Base-by-base conservation (phyloP, 2,113 vertebrate genomes). In the Chloroceryle aenea region DNA sequence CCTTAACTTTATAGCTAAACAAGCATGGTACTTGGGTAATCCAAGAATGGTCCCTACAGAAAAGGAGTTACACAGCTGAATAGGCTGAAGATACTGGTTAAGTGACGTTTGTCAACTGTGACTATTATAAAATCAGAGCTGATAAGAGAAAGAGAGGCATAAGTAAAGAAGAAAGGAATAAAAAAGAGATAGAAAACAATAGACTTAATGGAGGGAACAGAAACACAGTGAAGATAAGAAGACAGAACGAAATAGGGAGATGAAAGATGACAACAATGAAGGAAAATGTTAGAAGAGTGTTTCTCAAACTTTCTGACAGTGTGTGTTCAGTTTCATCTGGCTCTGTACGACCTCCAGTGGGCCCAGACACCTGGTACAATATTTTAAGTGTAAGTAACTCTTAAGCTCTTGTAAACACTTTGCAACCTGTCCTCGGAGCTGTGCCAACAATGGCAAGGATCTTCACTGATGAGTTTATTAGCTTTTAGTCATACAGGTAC, bases 181-280 rank as follows among this genome's bases (percentile, higher is more conserved):
- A 90, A 73, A 93, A 67, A 10, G 71, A 85, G 45, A 80, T 48
- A 58, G 42, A 77, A 87, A 93, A 87, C 67, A 95, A 87, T 52
- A 88, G 55, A 67, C 58, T 89, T 89, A 89, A 85, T 66, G 26
- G 67, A 78, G 32, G 36, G 36, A 89, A 83, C n/a, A 94, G 56
- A 88, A 91, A 92, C 75, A 14, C 48, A 61, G 17, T 32, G 7
- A 85, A 90, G 87, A 92, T 94, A 96, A 96, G 83, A 79, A 80
- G 55, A 52, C 45, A 76, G 34, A 89, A 84, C 30, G 12, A 86
- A 94, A 92, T n/a, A 92, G 82, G 7, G 30, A 89, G 85, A 83
- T 81, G 61, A 92, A 94, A 71, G 29, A 90, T 30, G 82, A 88
- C 93, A 95, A 89, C 23, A 56, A 47, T 63, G 85, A 88, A 91